Evolutionary conservation across 2,888 invertebrate genomes (phyloP), one percentile per base, ranked within the genome.

Genomic region (Diarsia mendica): DNA sequence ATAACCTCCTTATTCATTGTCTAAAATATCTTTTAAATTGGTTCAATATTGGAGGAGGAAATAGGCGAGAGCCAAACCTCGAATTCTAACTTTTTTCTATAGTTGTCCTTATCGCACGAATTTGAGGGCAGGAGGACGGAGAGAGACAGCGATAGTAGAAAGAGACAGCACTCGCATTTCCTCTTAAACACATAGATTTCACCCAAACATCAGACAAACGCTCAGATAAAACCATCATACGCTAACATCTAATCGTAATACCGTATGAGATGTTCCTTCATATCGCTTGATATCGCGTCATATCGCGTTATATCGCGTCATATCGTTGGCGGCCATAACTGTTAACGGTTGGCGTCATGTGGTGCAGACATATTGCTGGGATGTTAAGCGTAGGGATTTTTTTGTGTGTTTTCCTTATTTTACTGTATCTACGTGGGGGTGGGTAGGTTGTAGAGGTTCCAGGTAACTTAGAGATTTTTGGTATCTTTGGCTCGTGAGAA

Each of bases 321-420:
- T 70, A 64, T 69, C 33, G 67, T 15, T 75, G n/a, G 46, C 33
- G 23, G 48, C 48, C 13, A 67, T 80, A 77, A 80, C 80, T 33
- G 77, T 82, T 71, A 71, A 66, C 46, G 70, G 11, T 2, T 53
- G 61, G 75, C 71, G 79, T 75, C 82, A 82, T 72, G 65, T 71
- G 79, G 82, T 28, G 71, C 39, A 69, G 73, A 80, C 80, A 79
- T 82, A 82, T 82, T 75, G 67, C 51, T 51, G 6, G 23, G 63
- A 64, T 63, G 58, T 67, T 77, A 61, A n/a, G n/a, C 28, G 65
- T 58, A 71, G 65, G 23, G 53, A 33, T 20, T 49, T 71, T 78
- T 80, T 79, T 70, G 10, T 46, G 3, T 20, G 20, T 33, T 58
- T 65, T 33, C 63, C 23, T 44, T 28, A 1, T 23, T n/a, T 33